phyloP scores from a whole-genome alignment of 2,888 invertebrate genomes.

The Petrophora chlorosata region DNA sequence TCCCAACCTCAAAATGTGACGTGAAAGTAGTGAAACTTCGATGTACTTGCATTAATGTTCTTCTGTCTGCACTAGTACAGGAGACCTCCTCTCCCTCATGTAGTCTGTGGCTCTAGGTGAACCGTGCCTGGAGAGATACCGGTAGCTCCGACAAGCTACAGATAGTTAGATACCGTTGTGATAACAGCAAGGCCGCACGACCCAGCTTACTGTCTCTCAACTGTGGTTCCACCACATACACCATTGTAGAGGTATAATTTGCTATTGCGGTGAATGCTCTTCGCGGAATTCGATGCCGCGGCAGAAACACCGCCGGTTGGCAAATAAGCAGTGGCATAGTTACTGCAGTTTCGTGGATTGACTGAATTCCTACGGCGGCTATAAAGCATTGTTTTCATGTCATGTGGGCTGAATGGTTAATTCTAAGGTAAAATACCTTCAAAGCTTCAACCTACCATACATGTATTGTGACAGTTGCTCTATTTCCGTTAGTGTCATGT shows the following conservation, averaged over 20 bases:
- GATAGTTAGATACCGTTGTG: not conserved
- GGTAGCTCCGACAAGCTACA: no score
- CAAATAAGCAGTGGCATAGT: slow-evolving; percentile 22
- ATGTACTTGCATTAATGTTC: no score
- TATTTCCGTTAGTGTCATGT: no score
- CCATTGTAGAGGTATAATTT: no score
- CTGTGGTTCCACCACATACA: slow-evolving; percentile 11
- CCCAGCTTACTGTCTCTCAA: not conserved
- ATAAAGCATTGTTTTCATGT: not conserved
- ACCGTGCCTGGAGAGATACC: no score
- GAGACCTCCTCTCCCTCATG: no score
- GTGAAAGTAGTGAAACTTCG: no score
- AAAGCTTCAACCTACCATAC: no score
- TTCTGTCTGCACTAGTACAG: no score
- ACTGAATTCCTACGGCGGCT: slow-evolving; percentile 3
- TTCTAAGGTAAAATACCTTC: not conserved
- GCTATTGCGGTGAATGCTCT: slow-evolving; percentile 52
- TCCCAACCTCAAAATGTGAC: no score
- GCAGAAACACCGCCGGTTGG: slow-evolving; percentile 33
- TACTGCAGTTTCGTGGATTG: slow-evolving; percentile 18
- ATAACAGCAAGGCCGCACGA: not conserved
- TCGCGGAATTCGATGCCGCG: slow-evolving; percentile 48
- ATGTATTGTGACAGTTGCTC: no score
- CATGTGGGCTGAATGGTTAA: not conserved
- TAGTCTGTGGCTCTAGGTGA: no score